Evolutionary conservation across 1,140 invertebrate genomes (phyloP).

Genomic region (Phenacoccus solenopsis): DNA sequence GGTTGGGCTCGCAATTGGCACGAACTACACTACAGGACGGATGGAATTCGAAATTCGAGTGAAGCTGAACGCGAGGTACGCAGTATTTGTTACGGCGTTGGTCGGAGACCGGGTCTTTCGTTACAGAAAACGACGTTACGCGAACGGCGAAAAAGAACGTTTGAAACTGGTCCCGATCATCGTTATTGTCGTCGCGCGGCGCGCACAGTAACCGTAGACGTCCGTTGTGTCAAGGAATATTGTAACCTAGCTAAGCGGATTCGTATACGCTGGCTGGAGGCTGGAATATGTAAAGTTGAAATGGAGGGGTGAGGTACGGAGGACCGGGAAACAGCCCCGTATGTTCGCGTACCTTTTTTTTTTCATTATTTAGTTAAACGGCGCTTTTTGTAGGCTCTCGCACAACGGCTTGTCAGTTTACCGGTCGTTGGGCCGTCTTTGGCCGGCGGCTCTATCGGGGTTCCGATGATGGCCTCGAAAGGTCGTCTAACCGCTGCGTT

Average conservation of each 20-base stretch:
- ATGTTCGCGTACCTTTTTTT: background rate
- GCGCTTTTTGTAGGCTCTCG: background rate
- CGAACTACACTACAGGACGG: too few relatives aligned
- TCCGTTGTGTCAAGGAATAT: background rate
- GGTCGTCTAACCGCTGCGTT: constrained; percentile 14
- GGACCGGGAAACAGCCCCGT: background rate
- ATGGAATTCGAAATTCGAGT: too few relatives aligned
- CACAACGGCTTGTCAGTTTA: background rate
- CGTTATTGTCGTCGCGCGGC: background rate
- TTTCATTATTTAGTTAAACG: background rate
- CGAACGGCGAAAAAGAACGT: background rate
- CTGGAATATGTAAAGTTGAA: constrained; percentile 1
- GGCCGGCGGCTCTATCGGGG: constrained; percentile 7
- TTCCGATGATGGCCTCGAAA: constrained; percentile 14
- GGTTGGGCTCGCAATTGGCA: too few relatives aligned
- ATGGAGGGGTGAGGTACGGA: background rate
- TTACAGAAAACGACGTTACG: background rate
- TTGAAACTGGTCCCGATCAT: background rate
- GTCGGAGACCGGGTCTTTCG: background rate
- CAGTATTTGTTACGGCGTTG: background rate
- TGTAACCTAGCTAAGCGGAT: background rate
- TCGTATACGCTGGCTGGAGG: background rate
- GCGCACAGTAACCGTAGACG: background rate
- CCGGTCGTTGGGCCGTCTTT: background rate
- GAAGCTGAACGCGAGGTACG: background rate